Base-by-base conservation (phyloP, 1,140 invertebrate species). In the Listronotus bonariensis region DNA sequence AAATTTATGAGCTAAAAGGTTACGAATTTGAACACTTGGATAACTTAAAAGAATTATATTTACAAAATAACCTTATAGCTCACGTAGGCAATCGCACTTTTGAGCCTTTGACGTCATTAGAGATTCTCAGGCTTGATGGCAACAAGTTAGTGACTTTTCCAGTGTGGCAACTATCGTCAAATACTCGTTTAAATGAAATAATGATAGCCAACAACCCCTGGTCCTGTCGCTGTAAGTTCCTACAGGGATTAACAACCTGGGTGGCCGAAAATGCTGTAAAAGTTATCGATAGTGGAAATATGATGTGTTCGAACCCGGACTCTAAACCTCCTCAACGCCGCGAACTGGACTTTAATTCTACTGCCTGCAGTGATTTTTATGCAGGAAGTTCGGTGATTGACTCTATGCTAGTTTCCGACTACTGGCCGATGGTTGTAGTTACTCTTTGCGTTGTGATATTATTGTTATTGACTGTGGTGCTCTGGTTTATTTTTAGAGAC, bases 211-310 rank as follows among this genome's bases (percentile, higher is more conserved):
- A 88, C 54, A 97, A 97, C 77, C 85, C 85, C 3, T 96, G 93
- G 93, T 91, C 89, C 31, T 97, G 94, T 75, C 88, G 92, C 49
- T 97, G 93, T 80, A 89, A 91, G 74, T 96, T 93, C 77, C 82
- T 95, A 45, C 91, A 94, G 77, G 89, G 92, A 58, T 82, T 95
- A 57, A 91, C 92, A 41, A 83, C 87, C 32, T 96, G 93, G 87
- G 86, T 95, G 36, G 86, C 86, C 7, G 89, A 93, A 72, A 92
- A 92, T 74, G 87, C 88, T 2, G 84, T 89, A 73, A 91, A 92
- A 78, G 87, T 94, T 31, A 80, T 89, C 45, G 92, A 95, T 74
- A 84, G 87, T 41, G 82, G 83, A 58, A 88, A 91, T 67, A 86
- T 94, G 14, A 91, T 88, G 82, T 95, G 92, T 80, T 87, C 88